Evolutionary conservation across 2,888 invertebrate genomes (phyloP), one percentile per base, ranked within the genome.

Genomic region (Drosophila rellima): DNA sequence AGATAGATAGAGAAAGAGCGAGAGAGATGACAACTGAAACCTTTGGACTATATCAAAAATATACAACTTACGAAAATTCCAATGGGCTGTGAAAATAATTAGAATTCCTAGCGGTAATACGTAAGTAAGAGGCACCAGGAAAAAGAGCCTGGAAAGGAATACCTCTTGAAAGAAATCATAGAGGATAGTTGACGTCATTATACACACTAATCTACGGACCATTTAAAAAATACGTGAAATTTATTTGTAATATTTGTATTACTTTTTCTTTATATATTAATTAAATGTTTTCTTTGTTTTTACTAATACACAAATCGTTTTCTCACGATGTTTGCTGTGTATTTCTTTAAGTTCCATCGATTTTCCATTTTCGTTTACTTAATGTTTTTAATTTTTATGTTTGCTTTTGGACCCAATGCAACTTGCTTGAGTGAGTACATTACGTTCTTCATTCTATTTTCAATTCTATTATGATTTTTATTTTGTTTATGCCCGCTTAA

Each of bases 331-430:
- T 47, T 44, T 37, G 11, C 44, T 13, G 18, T 45, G 23, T 4
- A 18, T 40, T 47, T 44, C 40, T 7, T 20, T 35, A 18, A 29
- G 17, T 40, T 31, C 39, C 13, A 56, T 45, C 11, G 15, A 23
- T 13, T 56, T 45, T 35, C 15, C 33, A 33, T 44, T 55, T 3
- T 54, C 54, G n/a, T 39, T 26, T 48, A 40, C 31, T 55, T 42
- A n/a, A 17, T 45, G 37, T 63, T n/a, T 50, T 51, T 56, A 57
- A 57, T 55, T 56, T 45, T 50, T 59, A 23, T 55, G 17, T 56
- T 59, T 42, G 57, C 33, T 67, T 68, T 84, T 88, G 83, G 85
- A 88, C 88, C 82, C 86, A 80, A 85, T 77, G 82, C 86, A 77
- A 82, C 72, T 74, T 82, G 82, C 82, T 82, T 82, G 86, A 85